Conservation (phyloP, 1,140 invertebrate species). For the Heterodera carotae region DNA sequence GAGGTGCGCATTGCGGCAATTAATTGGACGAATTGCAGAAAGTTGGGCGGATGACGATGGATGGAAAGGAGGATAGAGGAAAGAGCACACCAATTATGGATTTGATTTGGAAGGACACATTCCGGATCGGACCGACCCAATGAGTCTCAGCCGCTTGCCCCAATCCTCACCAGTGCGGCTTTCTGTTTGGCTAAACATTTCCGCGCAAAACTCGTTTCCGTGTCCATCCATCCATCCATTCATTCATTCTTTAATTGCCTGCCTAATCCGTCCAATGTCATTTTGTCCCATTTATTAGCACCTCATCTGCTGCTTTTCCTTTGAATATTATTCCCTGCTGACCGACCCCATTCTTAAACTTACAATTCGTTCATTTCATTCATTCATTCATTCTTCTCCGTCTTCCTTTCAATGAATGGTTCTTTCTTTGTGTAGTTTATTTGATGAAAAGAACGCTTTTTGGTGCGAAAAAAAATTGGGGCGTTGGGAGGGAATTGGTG, state of each 20-base stretch:
- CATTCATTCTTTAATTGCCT: too few species aligned
- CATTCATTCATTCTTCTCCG: neutral
- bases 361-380: neutral
- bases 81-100: neutral
- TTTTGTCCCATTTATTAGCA: neutral
- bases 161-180: too few species aligned
- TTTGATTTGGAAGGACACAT: neutral
- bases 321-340: neutral
- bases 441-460: constrained; percentile 2
- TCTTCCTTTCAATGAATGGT: too few species aligned
- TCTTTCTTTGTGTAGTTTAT: neutral
- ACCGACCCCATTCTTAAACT: neutral
- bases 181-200: neutral
- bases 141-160: too few species aligned
- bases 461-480: neutral
- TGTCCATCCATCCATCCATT: too few species aligned
- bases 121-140: neutral
- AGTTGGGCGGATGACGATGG: constrained; percentile 9
- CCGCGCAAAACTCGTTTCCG: neutral
- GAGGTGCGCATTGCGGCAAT: constrained; percentile 46
- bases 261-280: neutral
- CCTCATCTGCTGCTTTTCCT: neutral
- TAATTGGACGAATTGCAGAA: constrained; percentile 16
- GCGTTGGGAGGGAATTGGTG: neutral
- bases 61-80: neutral